Conservation (phyloP, 2,113 vertebrate genomes). For the Cyprinodon brontotheroides region DNA sequence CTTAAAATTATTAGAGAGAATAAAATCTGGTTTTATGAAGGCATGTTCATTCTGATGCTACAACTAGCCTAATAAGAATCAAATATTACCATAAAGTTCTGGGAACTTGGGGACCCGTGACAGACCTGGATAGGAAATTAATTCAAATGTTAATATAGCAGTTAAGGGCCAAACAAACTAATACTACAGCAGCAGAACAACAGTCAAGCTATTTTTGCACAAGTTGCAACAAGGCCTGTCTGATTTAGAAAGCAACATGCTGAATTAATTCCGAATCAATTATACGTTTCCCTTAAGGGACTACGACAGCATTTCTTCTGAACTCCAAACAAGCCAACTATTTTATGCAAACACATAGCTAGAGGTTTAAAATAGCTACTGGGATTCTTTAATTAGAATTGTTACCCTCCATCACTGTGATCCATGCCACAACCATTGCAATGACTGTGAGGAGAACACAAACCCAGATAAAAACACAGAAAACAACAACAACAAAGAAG, state of each 20-base stretch:
- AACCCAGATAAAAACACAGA: conserved; percentile 25
- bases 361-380: conserved; percentile 45
- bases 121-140: conserved; percentile 67
- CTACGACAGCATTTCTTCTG: conserved; percentile 21
- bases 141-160: conserved; percentile 41
- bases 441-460: conserved; percentile 67
- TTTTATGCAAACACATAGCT: conserved; percentile 29
- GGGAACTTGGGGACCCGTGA: conserved; percentile 74
- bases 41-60: conserved; percentile 25
- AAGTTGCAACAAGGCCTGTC: conserved; percentile 29
- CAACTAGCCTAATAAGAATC: conserved; percentile 20
- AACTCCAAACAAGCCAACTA: conserved; percentile 15
- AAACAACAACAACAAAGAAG: conserved; percentile 9
- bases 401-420: conserved; percentile 80
- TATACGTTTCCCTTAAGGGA: conserved; percentile 29
- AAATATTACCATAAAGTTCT: conserved; percentile 71
- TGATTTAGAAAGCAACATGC: conserved; percentile 5
- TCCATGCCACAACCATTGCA: conserved; percentile 76
- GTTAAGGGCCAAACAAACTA: background rate
- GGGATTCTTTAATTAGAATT: conserved; percentile 34
- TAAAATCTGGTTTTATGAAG: background rate
- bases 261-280: conserved; percentile 35
- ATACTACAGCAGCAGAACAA: conserved; percentile 23
- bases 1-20: conserved; percentile 2
- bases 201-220: conserved; percentile 51